A percentile compares a stretch with the other conserved stretches of the same genome.
Evolutionary conservation across 2,888 invertebrate species (phyloP).

Genomic region (Monopis laevigella): DNA sequence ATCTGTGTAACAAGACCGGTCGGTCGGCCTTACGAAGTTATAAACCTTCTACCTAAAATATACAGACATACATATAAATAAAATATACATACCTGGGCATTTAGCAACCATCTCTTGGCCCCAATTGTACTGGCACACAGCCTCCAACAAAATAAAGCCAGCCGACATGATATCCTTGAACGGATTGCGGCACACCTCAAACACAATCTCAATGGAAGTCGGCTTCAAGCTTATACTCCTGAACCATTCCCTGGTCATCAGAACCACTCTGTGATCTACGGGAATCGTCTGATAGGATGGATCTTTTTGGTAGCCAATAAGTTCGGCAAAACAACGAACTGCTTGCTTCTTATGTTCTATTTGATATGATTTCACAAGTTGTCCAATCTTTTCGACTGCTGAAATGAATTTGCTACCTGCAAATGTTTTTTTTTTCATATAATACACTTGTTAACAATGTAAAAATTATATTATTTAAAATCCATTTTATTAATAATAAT

Average conservation of each 20-base stretch:
- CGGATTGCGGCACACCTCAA: constrained; percentile 76
- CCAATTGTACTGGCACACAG: constrained; percentile 79
- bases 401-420: constrained; percentile 46
- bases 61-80: background rate
- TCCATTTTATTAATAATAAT: no score
- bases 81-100: constrained; percentile 68
- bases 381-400: constrained; percentile 68
- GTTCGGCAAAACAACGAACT: constrained; percentile 70
- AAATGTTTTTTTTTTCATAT: no score
- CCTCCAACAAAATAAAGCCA: constrained; percentile 72
- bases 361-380: constrained; percentile 68
- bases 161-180: constrained; percentile 81
- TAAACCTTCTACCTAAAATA: no score
- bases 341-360: constrained; percentile 74
- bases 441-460: no score
- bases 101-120: constrained; percentile 78
- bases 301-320: constrained; percentile 60
- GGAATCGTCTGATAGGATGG: constrained; percentile 42
- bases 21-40: no score
- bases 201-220: constrained; percentile 69
- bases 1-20: no score
- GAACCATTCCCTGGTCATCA: constrained; percentile 63
- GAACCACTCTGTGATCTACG: constrained; percentile 49
- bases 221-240: constrained; percentile 40
- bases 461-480: no score